Percentiles rank a stretch among this genome's conserved stretches.
Evolutionary conservation across 2,113 vertebrate species (phyloP).

Genomic region (Clarias magur): DNA sequence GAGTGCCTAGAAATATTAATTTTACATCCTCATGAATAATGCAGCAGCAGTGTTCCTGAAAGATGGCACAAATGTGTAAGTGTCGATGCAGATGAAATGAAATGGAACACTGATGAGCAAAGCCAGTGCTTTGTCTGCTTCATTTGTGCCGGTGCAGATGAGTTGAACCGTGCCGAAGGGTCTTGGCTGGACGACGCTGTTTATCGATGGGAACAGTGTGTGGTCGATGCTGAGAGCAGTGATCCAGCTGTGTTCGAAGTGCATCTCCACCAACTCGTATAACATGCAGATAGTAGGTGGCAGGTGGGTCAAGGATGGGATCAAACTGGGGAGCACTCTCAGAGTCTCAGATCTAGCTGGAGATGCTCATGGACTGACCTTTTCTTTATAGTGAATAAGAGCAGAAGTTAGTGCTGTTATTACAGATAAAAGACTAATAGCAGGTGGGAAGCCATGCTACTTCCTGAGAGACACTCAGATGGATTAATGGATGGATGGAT

Average conservation of each 20-base stretch:
- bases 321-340: conserved; percentile 16
- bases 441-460: not conserved
- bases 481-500: not conserved
- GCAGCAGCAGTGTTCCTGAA: conserved; percentile 36
- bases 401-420: not conserved
- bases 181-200: conserved; percentile 38
- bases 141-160: conserved; percentile 46
- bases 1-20: conserved; percentile 28
- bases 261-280: conserved; percentile 44
- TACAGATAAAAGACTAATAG: not conserved
- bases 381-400: conserved; percentile 8
- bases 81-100: conserved; percentile 23
- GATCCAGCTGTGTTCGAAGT: conserved; percentile 29
- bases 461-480: not conserved
- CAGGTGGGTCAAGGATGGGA: conserved; percentile 38
- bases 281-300: conserved; percentile 38
- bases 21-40: conserved; percentile 35
- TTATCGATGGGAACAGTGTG: conserved; percentile 41
- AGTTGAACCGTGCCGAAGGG: conserved; percentile 39
- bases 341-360: not conserved
- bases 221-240: conserved; percentile 41
- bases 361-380: not conserved
- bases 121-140: conserved; percentile 44
- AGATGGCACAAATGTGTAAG: conserved; percentile 33
- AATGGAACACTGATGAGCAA: conserved; percentile 40